phyloP scores from a whole-genome alignment of 2,888 invertebrate species.

The Heliconius erato region DNA sequence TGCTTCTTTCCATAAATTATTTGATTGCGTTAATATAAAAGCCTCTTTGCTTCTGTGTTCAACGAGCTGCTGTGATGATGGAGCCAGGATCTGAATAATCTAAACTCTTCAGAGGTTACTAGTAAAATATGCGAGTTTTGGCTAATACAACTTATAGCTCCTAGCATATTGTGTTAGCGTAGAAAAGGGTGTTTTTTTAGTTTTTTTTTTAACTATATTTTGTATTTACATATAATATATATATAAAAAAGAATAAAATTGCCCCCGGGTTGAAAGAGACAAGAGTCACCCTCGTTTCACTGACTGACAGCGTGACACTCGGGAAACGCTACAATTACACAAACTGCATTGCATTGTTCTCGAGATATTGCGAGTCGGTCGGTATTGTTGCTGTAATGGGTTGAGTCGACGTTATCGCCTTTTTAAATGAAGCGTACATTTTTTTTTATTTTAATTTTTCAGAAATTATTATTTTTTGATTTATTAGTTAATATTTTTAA shows the following conservation, averaged over 20 bases:
- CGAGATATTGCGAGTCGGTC: constrained; percentile 35
- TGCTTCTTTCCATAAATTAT: too few species aligned
- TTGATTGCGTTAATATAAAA: too few species aligned
- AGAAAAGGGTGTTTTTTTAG: too few species aligned
- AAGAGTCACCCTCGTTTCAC: background rate
- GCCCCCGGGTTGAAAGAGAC: background rate
- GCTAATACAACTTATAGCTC: too few species aligned
- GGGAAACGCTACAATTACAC: constrained; percentile 30
- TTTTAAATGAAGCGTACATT: constrained; percentile 26
- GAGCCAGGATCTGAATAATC: too few species aligned
- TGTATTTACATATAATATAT: background rate
- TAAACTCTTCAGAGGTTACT: too few species aligned
- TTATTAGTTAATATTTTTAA: background rate
- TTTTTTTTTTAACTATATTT: background rate
- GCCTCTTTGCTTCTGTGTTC: too few species aligned
- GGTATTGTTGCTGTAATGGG: constrained; percentile 39
- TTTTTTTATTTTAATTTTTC: background rate
- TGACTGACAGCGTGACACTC: constrained; percentile 1
- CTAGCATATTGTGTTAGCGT: too few species aligned
- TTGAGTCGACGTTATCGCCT: constrained; percentile 37
- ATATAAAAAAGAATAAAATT: background rate
- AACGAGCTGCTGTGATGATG: too few species aligned
- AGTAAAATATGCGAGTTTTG: too few species aligned
- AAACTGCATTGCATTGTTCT: constrained; percentile 39
- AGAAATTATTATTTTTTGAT: background rate